Evolutionary conservation across 1,140 invertebrate genomes (phyloP).

Genomic region (Acromyrmex heyeri): DNA sequence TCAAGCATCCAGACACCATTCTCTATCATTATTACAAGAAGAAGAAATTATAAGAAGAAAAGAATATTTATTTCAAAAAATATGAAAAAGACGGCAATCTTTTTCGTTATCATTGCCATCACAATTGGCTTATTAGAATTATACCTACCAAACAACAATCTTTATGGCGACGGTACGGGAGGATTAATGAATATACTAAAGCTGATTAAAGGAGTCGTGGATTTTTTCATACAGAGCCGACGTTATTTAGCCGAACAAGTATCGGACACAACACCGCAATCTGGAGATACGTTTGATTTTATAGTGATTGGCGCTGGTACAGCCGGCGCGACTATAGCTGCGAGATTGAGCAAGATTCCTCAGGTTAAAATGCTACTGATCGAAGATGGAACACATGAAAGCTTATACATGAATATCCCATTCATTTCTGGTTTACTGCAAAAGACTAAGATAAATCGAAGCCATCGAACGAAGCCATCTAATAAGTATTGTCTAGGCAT

Average conservation of each 20-base stretch:
- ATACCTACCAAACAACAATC: neutral
- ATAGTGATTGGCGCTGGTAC: neutral
- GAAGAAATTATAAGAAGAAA: neutral
- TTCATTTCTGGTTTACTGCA: conserved; percentile 88
- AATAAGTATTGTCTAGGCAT: neutral
- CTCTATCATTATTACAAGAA: neutral
- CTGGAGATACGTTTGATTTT: neutral
- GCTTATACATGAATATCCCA: conserved; percentile 84
- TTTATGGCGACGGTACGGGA: neutral
- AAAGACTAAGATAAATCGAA: neutral
- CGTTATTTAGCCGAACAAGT: neutral
- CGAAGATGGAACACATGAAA: neutral
- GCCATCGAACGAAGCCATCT: neutral
- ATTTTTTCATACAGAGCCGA: conserved; percentile 71
- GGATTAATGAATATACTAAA: conserved; percentile 76
- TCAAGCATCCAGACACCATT: neutral
- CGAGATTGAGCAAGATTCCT: neutral
- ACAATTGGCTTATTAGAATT: neutral
- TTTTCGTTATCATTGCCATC: neutral
- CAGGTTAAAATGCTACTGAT: neutral
- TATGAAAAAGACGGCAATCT: neutral
- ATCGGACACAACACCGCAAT: neutral
- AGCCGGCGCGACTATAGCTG: conserved; percentile 3
- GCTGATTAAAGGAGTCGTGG: conserved; percentile 89
- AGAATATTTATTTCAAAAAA: neutral